Base-by-base conservation (phyloP, 2,113 vertebrate species). In the Lasiurus borealis region DNA sequence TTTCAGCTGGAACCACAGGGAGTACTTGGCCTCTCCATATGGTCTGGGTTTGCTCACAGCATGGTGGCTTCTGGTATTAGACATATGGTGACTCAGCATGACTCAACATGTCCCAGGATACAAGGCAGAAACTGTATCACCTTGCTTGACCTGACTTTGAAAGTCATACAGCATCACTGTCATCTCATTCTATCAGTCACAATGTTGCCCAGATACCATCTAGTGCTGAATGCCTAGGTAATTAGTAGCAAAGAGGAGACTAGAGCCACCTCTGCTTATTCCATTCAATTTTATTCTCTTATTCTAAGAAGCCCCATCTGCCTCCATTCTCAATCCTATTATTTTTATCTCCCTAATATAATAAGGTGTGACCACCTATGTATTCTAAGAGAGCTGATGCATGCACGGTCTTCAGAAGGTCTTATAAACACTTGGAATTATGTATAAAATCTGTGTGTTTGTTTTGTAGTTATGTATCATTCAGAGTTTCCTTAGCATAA, bases 371-470 rank as follows among this genome's bases (percentile, higher is more conserved):
- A 78, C 19, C 4, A 6, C 13, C 36, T 69, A 0, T 64, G 27
- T 94, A 84, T 75, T 48, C 48, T 76, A 83, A 72, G 44, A 84
- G n/a, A 87, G 16, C 25, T 73, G 84, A 90, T 13, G n/a, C 44
- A 88, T 48, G 18, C 62, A 46, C 36, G 19, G 62, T 52, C n/a
- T 92, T 62, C 3, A 48, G 40, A 69, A 88, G 40, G 18, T 59
- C 52, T 83, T 73, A 48, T 16, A 73, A 92, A 83, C 68, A 72
- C 19, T 89, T 52, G 9, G 76, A 89, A 86, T 68, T 72, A 25
- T 50, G 68, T 40, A 50, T 0, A 83, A 85, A 83, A 46, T 66
- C 27, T 62, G 2, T 57, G 77, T 66, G 25, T 75, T 57, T 57
- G 5, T 7, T 59, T 59, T 59, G 23, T 40, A 8, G 82, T 13